Base-by-base conservation (phyloP, 1,140 invertebrate genomes). In the Calliphora vicina region DNA sequence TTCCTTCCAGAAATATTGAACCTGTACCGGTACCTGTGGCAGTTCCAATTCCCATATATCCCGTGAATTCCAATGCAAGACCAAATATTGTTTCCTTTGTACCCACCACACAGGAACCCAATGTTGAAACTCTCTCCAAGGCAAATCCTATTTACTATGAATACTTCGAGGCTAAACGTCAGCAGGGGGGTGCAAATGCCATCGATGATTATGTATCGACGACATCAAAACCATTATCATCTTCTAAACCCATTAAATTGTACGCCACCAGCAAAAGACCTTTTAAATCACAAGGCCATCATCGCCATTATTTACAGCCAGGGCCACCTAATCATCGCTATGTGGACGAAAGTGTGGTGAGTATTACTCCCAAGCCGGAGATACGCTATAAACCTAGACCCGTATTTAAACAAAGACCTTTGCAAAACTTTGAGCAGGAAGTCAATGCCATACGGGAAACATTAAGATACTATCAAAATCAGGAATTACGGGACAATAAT, bases 401-500 rank as follows among this genome's bases (percentile, higher is more conserved):
- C 12, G 57, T 84, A 82, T 71, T 78, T 20, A 85, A 86, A 43
- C 83, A 71, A 6, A 78, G 80, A 42, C 92, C 92, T 2, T 25
- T 82, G 1, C 87, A 91, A 74, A 83, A 87, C 10, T 93, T 92
- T 85, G 92, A 92, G 76, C 91, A 92, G 85, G 92, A 93, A 86
- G 92, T 92, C 50, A 91, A 92, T 72, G 91, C 91, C 81, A 92
- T 93, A 85, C 91, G 92, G 84, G 91, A 92, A 82, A 92, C 92
- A 0, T 90, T 93, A 35, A 91, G 92, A 81, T 91, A 91, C 67
- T 93, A 84, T 57, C 84, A 85, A 74, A 84, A 83, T 74, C 84
- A 83, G 74, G 83, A 85, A 23, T 84, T 88, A 25, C 85, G 89
- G 15, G 88, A 90, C 74, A 85, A 85, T 90, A 85, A 86, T 86